Evolutionary conservation across 2,888 invertebrate species (phyloP), one percentile per base, ranked within the genome.

Genomic region (Alentia gelatinosa): DNA sequence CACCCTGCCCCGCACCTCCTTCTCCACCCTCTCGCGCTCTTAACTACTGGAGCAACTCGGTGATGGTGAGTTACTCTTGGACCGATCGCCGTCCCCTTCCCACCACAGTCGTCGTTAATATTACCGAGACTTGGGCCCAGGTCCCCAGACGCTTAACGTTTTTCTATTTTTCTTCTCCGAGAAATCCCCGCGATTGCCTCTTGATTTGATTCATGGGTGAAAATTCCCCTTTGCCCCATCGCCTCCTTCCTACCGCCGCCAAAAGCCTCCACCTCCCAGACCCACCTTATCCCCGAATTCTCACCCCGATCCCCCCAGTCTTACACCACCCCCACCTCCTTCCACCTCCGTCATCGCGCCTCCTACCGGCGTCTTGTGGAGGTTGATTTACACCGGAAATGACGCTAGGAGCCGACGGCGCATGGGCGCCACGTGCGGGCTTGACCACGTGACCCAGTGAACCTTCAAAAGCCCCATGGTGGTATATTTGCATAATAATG

Each of bases 371-470:
- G 40, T 30, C 83, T 83, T 74, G n/a, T 74, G 12, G 56, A 35
- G 79, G 68, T 79, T 79, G 79, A 79, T 79, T 79, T 79, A 79
- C 79, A 79, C 79, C 79, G 79, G 79, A 79, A 79, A 79, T 79
- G 79, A 79, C 79, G 35, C 15, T 35, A 15, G 19, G 79, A 79
- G 37, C 15, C 79, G 37, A 23, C 79, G 35, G 79, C 79, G 79
- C 79, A 79, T 79, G 79, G 37, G 37, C 79, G 79, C n/a, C 26
- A 30, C 68, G 33, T 15, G 30, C 30, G 1, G 68, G 68, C 79
- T 79, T 79, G 79, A 79, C 79, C 79, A 79, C 79, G 79, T 79
- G 79, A 79, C 79, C 79, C 79, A 79, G 79, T 79, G 79, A 79
- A 79, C 79, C 79, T 26, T 79, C 3, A 19, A n/a, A 12, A 35